Evolutionary conservation across 2,888 invertebrate species (phyloP), one percentile per base, ranked within the genome.

Genomic region (Thera obeliscata): DNA sequence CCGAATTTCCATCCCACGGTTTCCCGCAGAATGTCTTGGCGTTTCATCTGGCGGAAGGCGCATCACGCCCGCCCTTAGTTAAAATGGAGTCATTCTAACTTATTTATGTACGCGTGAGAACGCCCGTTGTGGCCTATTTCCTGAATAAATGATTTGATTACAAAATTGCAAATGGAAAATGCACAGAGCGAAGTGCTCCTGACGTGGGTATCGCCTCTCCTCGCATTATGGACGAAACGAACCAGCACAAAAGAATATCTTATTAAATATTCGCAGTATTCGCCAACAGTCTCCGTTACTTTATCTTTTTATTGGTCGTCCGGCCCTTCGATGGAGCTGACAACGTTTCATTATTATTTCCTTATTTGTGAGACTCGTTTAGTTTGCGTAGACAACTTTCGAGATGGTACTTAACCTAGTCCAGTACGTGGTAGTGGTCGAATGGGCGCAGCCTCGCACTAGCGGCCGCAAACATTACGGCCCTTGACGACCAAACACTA

Each of bases 351-450:
- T 85, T 83, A 83, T 83, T 82, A 82, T 84, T 81, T 80, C 84
- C 86, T 82, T 85, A 84, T 85, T 81, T 82, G 83, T 75, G 68
- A 67, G 72, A 67, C 76, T 73, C 75, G 78, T 78, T 84, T 78
- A 80, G 78, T 83, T 84, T 85, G 83, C 83, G 81, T 76, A 76
- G 78, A 76, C 80, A 77, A 81, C 85, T 87, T 86, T 87, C 82
- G 72, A 84, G 84, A 81, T 82, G 82, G 81, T 78, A 79, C 82
- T 83, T 85, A 85, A 83, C 85, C 86, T 85, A 84, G 81, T 83
- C 83, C 83, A 78, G 75, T 74, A 73, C 72, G 60, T 64, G 73
- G 9, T 46, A 22, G 50, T 50, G 52, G 61, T 48, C 75, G 43
- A 50, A 62, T 56, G 46, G 49, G 36, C 49, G 66, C 52, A 57